These are phyloP conservation scores for Eleginops maclovinus DNA, from an alignment of 2,113 vertebrate genomes.

Conservation along the genomic window DNA sequence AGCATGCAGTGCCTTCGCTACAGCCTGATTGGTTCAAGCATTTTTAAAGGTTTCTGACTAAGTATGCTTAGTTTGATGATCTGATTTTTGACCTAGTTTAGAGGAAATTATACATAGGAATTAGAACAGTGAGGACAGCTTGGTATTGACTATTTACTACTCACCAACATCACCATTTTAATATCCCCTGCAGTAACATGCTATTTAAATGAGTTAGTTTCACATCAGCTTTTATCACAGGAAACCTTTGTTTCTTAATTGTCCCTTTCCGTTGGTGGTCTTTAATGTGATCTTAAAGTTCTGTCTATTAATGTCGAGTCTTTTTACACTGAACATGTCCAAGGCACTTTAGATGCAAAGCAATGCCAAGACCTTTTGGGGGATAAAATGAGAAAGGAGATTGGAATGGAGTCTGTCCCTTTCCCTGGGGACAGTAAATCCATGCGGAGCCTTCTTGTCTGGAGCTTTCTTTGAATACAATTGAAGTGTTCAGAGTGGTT, in stretches of 20 bases:
- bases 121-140: slow-evolving; percentile 38
- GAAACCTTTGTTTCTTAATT: slow-evolving; percentile 34
- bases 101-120: slow-evolving; percentile 31
- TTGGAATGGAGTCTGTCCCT: slow-evolving; percentile 53
- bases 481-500: slow-evolving; percentile 47
- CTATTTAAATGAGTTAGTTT: slow-evolving; percentile 50
- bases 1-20: slow-evolving; percentile 7
- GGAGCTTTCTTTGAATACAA: slow-evolving; percentile 54
- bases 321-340: slow-evolving; percentile 59
- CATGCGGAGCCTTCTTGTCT: slow-evolving; percentile 46
- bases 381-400: slow-evolving; percentile 61
- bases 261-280: slow-evolving; percentile 17
- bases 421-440: slow-evolving; percentile 54
- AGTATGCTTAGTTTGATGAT: slow-evolving; percentile 61
- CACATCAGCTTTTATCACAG: slow-evolving; percentile 41
- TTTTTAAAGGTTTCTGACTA: slow-evolving; percentile 43
- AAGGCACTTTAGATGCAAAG: slow-evolving; percentile 70
- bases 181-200: slow-evolving; percentile 19
- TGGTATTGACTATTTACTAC: slow-evolving; percentile 47
- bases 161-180: slow-evolving; percentile 33
- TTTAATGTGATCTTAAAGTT: slow-evolving; percentile 53
- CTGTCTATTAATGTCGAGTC: slow-evolving; percentile 58
- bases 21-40: slow-evolving; percentile 21
- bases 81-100: slow-evolving; percentile 57
- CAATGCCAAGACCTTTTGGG: slow-evolving; percentile 59